Percentiles rank a stretch among this genome's conserved stretches.
These are phyloP conservation scores for Palythoa grandis DNA, from an alignment of 92 coral and sea anemone genomes.

Conservation along the genomic window DNA sequence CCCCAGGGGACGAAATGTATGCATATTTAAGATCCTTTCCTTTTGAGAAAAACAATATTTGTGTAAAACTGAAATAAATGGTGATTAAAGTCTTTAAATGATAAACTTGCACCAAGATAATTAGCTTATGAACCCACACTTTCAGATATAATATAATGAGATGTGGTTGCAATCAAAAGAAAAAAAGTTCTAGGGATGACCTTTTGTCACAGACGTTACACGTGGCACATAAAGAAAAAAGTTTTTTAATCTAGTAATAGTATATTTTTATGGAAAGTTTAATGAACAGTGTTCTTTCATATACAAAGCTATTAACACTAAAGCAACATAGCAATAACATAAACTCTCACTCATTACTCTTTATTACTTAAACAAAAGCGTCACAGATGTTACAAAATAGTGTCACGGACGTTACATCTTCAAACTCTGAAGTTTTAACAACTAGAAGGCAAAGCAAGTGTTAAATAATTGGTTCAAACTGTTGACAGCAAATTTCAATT, in stretches of 20 bases:
- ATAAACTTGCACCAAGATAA: too few relatives aligned
- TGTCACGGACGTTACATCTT: neutral
- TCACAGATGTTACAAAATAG: neutral
- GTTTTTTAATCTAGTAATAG: neutral
- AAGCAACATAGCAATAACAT: neutral
- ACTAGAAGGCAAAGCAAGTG: neutral
- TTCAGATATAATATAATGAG: neutral
- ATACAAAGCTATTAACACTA: neutral
- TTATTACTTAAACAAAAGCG: neutral
- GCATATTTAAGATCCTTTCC: neutral
- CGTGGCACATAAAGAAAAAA: neutral
- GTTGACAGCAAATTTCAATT: too few relatives aligned
- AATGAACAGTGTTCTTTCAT: neutral
- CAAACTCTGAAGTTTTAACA: neutral
- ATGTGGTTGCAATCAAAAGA: neutral
- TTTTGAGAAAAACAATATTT: neutral
- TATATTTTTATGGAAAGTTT: neutral
- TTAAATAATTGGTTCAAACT: too few relatives aligned
- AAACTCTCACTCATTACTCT: neutral
- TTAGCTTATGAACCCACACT: too few relatives aligned
- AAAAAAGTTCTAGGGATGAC: neutral
- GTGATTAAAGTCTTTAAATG: too few relatives aligned
- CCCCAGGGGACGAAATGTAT: too few relatives aligned
- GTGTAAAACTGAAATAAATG: neutral
- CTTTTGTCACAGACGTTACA: neutral